A percentile compares a stretch with the other conserved stretches of the same genome.
These are phyloP conservation scores for Lemur catta DNA, from an alignment of 2,797 vertebrate genomes.

Conservation along the genomic window DNA sequence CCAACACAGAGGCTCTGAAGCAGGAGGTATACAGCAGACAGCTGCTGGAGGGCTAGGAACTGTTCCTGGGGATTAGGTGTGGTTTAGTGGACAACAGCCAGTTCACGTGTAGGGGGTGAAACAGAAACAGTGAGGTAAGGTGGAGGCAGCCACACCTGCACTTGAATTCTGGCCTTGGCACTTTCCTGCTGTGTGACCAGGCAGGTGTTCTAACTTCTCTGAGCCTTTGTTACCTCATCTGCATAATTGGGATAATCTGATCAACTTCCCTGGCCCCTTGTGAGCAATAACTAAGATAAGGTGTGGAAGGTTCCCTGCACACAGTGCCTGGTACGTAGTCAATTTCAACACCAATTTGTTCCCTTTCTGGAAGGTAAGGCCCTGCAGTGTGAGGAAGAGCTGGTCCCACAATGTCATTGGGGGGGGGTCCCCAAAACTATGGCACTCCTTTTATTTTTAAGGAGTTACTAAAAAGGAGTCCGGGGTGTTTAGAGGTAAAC, in stretches of 20 bases:
- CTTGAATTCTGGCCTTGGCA: neutral
- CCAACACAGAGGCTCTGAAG: neutral
- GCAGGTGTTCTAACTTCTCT: neutral
- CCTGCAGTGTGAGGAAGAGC: neutral
- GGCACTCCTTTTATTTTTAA: neutral
- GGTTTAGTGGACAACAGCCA: neutral
- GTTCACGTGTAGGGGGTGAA: neutral
- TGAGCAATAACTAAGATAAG: neutral
- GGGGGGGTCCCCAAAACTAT: neutral
- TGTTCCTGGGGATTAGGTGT: neutral
- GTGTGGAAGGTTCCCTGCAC: neutral
- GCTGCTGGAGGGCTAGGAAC: neutral
- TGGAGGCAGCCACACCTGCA: neutral
- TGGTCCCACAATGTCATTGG: neutral
- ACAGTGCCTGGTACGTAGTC: no score
- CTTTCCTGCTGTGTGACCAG: neutral
- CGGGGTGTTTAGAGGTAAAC: neutral
- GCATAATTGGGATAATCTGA: neutral
- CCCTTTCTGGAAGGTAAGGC: neutral
- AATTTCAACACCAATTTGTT: neutral
- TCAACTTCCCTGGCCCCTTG: no score
- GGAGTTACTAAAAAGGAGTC: neutral
- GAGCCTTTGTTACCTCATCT: neutral
- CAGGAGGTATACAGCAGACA: neutral
- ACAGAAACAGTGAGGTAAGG: neutral